Percentiles rank a stretch among this genome's conserved stretches.
Conservation (phyloP, 2,113 vertebrate genomes). For the Zosterops pallidus region DNA sequence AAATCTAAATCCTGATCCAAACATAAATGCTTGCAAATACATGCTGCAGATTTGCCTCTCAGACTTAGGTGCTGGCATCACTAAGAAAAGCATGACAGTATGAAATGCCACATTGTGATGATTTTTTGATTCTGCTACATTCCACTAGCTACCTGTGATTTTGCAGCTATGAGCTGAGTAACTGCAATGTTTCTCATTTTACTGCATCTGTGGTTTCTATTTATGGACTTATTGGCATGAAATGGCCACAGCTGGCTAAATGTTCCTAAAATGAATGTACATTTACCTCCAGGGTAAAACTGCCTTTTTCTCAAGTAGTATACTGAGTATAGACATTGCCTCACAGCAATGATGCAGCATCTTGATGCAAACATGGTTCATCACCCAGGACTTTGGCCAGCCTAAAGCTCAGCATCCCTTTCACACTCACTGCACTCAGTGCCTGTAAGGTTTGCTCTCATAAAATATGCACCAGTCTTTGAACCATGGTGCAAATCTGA, state of each 20-base stretch:
- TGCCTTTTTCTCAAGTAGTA: not conserved
- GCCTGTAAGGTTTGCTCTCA: not conserved
- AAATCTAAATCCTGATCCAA: not conserved
- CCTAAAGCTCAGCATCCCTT: not conserved
- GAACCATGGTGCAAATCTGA: not conserved
- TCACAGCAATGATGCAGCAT: not conserved
- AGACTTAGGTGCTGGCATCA: not conserved
- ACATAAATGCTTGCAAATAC: not conserved
- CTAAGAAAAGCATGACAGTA: not conserved
- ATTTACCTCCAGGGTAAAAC: constrained; percentile 3
- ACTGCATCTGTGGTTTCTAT: not conserved
- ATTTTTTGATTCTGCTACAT: not conserved
- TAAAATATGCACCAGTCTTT: constrained; percentile 11
- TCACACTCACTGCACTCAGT: not conserved
- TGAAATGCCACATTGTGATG: not conserved
- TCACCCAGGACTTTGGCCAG: not conserved
- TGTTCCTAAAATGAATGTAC: not conserved
- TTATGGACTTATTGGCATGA: not conserved
- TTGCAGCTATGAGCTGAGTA: not conserved
- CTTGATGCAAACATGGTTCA: not conserved
- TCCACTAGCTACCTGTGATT: not conserved
- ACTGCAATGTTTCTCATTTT: not conserved
- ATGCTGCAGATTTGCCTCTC: not conserved
- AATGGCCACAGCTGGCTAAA: constrained; percentile 31
- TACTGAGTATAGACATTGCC: not conserved